These are phyloP conservation scores for Podarcis siculus DNA, from an alignment of 2,797 vertebrate species.

Conservation along the genomic window DNA sequence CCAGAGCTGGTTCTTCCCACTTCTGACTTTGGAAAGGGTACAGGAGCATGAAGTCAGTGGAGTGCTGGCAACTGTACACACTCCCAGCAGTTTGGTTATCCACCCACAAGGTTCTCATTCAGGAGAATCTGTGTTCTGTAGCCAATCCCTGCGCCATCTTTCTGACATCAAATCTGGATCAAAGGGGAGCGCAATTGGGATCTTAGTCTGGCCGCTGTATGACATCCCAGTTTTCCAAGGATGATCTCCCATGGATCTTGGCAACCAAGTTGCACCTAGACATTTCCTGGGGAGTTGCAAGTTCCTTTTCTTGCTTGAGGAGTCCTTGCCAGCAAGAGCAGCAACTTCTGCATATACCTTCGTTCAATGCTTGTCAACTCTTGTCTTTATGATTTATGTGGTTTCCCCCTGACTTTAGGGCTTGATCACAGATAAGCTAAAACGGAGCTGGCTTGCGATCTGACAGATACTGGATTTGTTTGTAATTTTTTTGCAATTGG, in stretches of 20 bases:
- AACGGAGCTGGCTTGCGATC: background rate
- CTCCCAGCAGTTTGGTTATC: background rate
- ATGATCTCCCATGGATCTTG: background rate
- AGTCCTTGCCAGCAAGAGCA: background rate
- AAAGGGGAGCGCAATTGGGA: constrained; percentile 7
- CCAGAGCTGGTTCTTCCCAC: background rate
- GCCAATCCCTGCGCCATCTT: background rate
- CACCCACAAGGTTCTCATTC: constrained; percentile 15
- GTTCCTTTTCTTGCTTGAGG: background rate
- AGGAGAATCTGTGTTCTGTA: background rate
- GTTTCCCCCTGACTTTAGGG: background rate
- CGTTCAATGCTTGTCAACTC: background rate
- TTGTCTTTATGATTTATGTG: constrained; percentile 11
- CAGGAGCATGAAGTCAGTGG: background rate
- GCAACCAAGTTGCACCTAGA: background rate
- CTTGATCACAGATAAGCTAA: background rate
- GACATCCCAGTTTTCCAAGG: background rate
- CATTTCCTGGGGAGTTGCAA: background rate
- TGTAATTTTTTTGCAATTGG: background rate
- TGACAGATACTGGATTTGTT: background rate
- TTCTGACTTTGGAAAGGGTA: background rate
- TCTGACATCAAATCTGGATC: background rate
- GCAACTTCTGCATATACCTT: background rate
- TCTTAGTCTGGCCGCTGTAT: background rate
- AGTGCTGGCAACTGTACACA: background rate